These are phyloP conservation scores for Montipora efflorescens DNA, from an alignment of 64 coral and sea anemone genomes.

Conservation along the genomic window DNA sequence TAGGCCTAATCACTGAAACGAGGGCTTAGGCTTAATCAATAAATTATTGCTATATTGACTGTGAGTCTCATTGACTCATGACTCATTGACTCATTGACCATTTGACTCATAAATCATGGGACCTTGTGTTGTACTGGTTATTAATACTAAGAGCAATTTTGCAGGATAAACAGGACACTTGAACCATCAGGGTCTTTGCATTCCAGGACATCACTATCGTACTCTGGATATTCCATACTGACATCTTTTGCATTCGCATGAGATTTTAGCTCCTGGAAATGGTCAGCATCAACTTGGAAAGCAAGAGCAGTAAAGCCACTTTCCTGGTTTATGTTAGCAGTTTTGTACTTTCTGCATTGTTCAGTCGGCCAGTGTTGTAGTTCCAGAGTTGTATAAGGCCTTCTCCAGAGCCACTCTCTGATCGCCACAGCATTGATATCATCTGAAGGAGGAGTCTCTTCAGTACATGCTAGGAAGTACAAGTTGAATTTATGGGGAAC, in stretches of 20 bases:
- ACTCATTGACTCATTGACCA: too few species aligned
- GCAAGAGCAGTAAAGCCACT: constrained; percentile 18
- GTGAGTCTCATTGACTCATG: too few species aligned
- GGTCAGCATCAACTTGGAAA: neutral
- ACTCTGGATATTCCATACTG: constrained; percentile 27
- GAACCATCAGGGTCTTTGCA: constrained; percentile 32
- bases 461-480: constrained; percentile 77
- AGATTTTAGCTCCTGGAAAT: constrained; percentile 20
- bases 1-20: too few species aligned
- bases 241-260: neutral
- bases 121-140: neutral
- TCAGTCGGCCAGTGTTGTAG: constrained; percentile 37
- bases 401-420: constrained; percentile 74
- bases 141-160: neutral
- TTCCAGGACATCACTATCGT: neutral
- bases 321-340: neutral
- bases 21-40: too few species aligned
- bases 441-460: constrained; percentile 48
- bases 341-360: neutral
- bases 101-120: too few species aligned
- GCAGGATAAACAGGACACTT: constrained; percentile 11
- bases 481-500: constrained; percentile 35
- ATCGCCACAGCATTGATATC: constrained; percentile 44
- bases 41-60: too few species aligned
- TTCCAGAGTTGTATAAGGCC: constrained; percentile 67